Evolutionary conservation across 37 sponge, comb jelly and placozoan genomes (phyloP), one percentile per base, ranked within the genome.

Genomic region (Crambe crambe): DNA sequence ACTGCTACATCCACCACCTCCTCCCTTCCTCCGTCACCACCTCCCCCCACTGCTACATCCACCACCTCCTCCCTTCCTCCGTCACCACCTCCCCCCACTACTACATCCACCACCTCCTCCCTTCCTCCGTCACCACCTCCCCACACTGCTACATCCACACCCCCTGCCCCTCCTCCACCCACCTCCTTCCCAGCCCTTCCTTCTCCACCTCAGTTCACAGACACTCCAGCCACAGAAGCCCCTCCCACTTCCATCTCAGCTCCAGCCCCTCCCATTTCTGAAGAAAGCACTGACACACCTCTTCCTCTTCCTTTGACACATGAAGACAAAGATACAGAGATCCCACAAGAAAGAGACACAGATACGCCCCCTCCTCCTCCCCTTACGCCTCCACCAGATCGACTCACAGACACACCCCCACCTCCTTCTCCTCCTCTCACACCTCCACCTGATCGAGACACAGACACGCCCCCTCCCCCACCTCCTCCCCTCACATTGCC

Each of bases 161-260:
- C 72, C 2, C 72, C 72, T 22, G 1, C 29, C 2, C 10, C 44
- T 2, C 72, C 72, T 42, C 38, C 72, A 41, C 72, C 38, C 22
- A 1, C 1, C 4, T 25, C 59, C 37, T 56, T 60, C 20, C 36
- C 39, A 4, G n/a, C n/a, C n/a, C n/a, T n/a, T n/a, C 69, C 69
- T 68, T 68, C 69, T 31, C 31, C 38, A 9, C 69, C 69, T 6
- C n/a, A n/a, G n/a, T n/a, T n/a, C n/a, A n/a, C n/a, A n/a, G n/a
- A n/a, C n/a, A n/a, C n/a, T n/a, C n/a, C n/a, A n/a, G n/a, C n/a
- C n/a, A n/a, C n/a, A n/a, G 9, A 29, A 10, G 10, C 69, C 9
- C 69, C 36, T 68, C 69, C 69, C 36, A 8, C 30, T 30, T 27
- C 63, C 25, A 8, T 18, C 25, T 8, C 63, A 8, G 30, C 15